Conservation (phyloP, 1,140 invertebrate genomes). For the Cardiocondyla obscurior region DNA sequence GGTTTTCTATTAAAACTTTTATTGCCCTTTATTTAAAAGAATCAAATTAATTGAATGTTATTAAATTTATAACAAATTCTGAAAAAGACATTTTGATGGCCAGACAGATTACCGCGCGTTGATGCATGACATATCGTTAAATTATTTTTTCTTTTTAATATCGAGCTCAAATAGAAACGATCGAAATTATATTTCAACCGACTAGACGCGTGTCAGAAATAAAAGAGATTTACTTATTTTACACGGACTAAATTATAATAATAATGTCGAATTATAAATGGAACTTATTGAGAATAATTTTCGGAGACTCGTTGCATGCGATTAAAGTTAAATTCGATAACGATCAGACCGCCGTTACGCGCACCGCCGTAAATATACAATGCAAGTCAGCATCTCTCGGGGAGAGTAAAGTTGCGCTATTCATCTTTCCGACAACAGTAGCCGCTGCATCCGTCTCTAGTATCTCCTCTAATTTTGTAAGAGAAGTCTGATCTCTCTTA, state of each 20-base stretch:
- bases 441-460: background rate
- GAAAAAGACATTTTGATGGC: background rate
- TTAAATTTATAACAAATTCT: background rate
- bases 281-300: background rate
- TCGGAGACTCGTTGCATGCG: background rate
- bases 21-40: background rate
- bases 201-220: background rate
- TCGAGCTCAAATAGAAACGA: background rate
- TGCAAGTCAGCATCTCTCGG: conserved; percentile 35
- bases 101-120: background rate
- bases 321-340: conserved; percentile 24
- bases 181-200: conserved; percentile 13
- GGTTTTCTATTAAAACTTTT: background rate
- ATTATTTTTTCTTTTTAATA: conserved; percentile 6
- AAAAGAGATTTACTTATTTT: background rate
- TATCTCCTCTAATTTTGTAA: conserved; percentile 4
- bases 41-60: background rate
- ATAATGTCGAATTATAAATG: background rate
- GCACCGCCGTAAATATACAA: conserved; percentile 14
- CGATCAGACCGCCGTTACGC: conserved; percentile 7
- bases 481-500: background rate
- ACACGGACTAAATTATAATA: conserved; percentile 3
- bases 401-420: conserved; percentile 5
- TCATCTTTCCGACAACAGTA: conserved; percentile 44
- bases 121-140: background rate